A percentile compares a stretch with the other conserved stretches of the same genome.
Evolutionary conservation across 2,797 vertebrate genomes (phyloP).

Genomic region (Anguilla obscura): DNA sequence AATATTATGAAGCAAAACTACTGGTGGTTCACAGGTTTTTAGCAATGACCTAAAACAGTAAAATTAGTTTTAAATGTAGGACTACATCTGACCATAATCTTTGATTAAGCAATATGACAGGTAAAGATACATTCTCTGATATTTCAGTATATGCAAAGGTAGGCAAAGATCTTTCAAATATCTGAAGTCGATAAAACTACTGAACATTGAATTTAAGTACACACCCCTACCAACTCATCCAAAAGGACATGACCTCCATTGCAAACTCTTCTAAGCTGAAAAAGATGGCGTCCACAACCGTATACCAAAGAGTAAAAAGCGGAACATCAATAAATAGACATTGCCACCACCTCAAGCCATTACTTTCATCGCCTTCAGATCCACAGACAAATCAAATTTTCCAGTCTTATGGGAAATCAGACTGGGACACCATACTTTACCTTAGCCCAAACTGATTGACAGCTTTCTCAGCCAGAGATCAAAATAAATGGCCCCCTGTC

Average conservation of each 20-base stretch:
- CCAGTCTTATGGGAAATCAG: neutral
- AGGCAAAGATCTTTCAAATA: neutral
- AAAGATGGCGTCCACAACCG: neutral
- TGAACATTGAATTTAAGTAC: slow-evolving; percentile 26
- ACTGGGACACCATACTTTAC: slow-evolving; percentile 22
- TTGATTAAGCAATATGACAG: neutral
- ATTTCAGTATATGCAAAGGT: neutral
- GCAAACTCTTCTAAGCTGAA: slow-evolving; percentile 27
- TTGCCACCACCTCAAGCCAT: neutral
- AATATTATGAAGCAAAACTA: neutral
- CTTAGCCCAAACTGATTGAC: slow-evolving; percentile 42
- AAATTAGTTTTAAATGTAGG: neutral
- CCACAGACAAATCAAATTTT: slow-evolving; percentile 10
- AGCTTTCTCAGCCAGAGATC: slow-evolving; percentile 11
- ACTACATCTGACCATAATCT: neutral
- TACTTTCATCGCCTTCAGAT: neutral
- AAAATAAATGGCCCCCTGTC: slow-evolving; percentile 14
- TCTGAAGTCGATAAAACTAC: neutral
- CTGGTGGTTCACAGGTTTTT: too few relatives aligned
- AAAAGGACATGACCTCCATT: slow-evolving; percentile 36
- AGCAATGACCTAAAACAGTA: too few relatives aligned
- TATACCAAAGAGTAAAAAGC: neutral
- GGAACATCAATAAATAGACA: neutral
- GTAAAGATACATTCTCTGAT: too few relatives aligned
- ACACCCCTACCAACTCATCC: neutral